Evolutionary conservation across 1,140 invertebrate species (phyloP).

Genomic region (Pseudomyrmex gracilis): DNA sequence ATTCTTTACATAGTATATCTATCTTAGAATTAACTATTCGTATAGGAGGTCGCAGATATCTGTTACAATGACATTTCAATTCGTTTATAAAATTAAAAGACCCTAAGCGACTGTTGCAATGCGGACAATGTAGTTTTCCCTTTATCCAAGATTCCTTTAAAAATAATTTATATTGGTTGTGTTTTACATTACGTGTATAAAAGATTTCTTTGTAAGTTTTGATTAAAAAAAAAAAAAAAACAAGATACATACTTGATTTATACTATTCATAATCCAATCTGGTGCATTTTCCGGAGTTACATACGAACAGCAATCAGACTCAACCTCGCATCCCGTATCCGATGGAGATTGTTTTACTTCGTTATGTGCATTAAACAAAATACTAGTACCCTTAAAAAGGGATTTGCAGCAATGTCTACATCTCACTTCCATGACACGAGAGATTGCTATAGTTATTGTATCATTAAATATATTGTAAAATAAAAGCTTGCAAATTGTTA

Average conservation of each 20-base stretch:
- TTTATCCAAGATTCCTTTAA: conserved; percentile 82
- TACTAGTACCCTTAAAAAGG: conserved; percentile 75
- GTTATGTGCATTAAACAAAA: conserved; percentile 75
- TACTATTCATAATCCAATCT: conserved; percentile 77
- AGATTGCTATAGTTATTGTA: not conserved
- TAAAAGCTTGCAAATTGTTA: too few species aligned
- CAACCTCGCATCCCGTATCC: conserved; percentile 72
- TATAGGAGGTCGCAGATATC: conserved; percentile 77
- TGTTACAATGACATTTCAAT: conserved; percentile 78
- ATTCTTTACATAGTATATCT: conserved; percentile 64
- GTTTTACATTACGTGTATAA: conserved; percentile 11
- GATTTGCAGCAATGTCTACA: conserved; percentile 79
- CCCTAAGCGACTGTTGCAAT: conserved; percentile 80
- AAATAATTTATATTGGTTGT: conserved; percentile 49
- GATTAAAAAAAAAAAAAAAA: too few species aligned
- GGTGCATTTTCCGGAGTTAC: conserved; percentile 77
- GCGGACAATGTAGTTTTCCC: conserved; percentile 80
- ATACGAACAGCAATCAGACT: conserved; percentile 77
- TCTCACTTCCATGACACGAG: conserved; percentile 78
- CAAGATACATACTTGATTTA: conserved; percentile 74
- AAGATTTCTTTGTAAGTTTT: conserved; percentile 4
- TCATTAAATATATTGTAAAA: not conserved
- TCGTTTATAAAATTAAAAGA: conserved; percentile 81
- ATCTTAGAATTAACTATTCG: conserved; percentile 80
- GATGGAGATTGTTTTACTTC: conserved; percentile 65